Evolutionary conservation across 2,888 invertebrate genomes (phyloP).

Genomic region (Drosophila pegasa): DNA sequence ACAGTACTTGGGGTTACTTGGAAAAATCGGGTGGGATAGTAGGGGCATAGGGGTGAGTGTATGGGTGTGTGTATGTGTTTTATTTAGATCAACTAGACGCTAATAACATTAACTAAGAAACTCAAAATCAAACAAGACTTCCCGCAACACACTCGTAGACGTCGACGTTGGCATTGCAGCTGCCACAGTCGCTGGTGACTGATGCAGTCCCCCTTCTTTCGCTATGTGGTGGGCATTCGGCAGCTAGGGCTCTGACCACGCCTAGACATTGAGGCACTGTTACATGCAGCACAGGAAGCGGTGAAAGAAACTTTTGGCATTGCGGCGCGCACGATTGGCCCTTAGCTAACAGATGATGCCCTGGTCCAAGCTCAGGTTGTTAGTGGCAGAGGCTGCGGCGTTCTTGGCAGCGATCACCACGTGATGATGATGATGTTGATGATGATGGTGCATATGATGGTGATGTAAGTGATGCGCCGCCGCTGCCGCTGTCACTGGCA

Average conservation of each 20-base stretch:
- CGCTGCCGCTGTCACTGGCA: constrained; percentile 46
- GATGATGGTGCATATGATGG: constrained; percentile 75
- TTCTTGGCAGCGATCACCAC: constrained; percentile 76
- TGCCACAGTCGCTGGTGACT: background rate
- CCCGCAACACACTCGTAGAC: constrained; percentile 39
- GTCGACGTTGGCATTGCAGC: constrained; percentile 5
- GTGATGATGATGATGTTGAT: constrained; percentile 75
- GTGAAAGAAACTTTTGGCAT: constrained; percentile 85
- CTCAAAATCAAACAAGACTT: constrained; percentile 49
- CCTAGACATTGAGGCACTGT: constrained; percentile 67
- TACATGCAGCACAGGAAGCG: constrained; percentile 84
- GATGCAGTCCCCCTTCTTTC: constrained; percentile 14
- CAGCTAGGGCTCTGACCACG: constrained; percentile 51
- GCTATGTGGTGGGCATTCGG: background rate
- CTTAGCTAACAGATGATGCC: constrained; percentile 85
- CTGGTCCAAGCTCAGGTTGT: constrained; percentile 84
- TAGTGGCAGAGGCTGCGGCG: constrained; percentile 80
- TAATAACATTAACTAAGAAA: constrained; percentile 63
- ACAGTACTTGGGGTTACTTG: constrained; percentile 13
- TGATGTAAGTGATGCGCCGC: constrained; percentile 67
- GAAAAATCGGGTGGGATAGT: constrained; percentile 17
- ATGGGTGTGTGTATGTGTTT: background rate
- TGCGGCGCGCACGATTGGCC: constrained; percentile 84
- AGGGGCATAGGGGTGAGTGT: background rate
- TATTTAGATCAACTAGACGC: constrained; percentile 44